These are phyloP conservation scores for Pogonognathellus flavescens DNA, from an alignment of 1,140 invertebrate species.

Conservation along the genomic window DNA sequence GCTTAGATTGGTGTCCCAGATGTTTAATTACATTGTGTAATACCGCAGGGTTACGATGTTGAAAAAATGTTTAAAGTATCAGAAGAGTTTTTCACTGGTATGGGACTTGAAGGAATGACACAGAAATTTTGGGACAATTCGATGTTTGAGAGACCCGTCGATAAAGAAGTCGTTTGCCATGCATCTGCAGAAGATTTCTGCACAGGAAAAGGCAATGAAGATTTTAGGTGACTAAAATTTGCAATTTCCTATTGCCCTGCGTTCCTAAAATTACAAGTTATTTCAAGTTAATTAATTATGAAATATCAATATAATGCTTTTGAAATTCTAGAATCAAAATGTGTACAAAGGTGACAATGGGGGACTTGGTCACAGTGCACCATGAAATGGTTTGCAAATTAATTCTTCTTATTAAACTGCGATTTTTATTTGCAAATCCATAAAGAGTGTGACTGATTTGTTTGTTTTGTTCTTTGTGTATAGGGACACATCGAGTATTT, in stretches of 20 bases:
- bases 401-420: no score
- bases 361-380: conserved; percentile 90
- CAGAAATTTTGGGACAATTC: conserved; percentile 45
- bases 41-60: no score
- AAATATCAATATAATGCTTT: no score
- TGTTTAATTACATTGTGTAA: no score
- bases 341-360: conserved; percentile 91
- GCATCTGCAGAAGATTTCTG: conserved; percentile 76
- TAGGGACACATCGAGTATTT: conserved; percentile 78
- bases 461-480: neutral
- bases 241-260: no score
- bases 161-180: conserved; percentile 62
- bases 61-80: conserved; percentile 53
- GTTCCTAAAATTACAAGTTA: no score
- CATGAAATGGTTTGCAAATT: conserved; percentile 77
- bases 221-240: conserved; percentile 71
- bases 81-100: conserved; percentile 55
- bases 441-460: no score
- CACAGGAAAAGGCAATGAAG: conserved; percentile 72
- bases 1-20: no score
- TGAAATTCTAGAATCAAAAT: conserved; percentile 88
- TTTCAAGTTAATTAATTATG: no score
- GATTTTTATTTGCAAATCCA: no score
- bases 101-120: conserved; percentile 46
- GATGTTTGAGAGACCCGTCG: conserved; percentile 59